Percentiles rank a stretch among this genome's conserved stretches.
phyloP scores from a whole-genome alignment of 2,113 vertebrate species.

The Pipra filicauda region DNA sequence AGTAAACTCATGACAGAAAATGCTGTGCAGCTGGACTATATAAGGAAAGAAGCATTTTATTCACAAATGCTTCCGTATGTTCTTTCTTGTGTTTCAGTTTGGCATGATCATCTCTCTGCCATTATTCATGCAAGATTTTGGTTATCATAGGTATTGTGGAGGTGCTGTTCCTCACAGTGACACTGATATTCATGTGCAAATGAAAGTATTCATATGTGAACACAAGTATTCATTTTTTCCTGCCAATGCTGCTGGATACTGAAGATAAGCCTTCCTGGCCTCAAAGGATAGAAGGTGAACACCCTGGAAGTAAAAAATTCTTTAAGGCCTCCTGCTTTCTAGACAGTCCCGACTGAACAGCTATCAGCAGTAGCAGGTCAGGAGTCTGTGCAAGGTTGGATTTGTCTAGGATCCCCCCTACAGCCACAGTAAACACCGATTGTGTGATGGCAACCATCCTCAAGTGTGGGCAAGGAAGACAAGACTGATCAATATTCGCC shows the following conservation, averaged over 20 bases:
- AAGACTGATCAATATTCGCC: background rate
- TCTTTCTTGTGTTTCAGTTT: background rate
- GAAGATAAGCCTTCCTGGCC: background rate
- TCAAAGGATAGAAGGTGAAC: background rate
- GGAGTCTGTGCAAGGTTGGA: background rate
- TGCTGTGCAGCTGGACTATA: background rate
- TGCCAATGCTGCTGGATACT: background rate
- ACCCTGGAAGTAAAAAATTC: background rate
- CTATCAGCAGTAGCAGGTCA: background rate
- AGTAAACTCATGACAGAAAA: background rate
- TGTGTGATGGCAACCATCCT: background rate
- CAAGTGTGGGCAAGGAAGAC: background rate
- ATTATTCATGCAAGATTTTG: background rate
- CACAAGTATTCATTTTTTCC: background rate
- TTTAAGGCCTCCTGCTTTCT: background rate
- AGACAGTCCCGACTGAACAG: background rate
- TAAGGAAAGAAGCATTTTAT: background rate
- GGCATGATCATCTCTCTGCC: background rate
- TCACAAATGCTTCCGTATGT: background rate
- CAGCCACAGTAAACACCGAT: accelerated
- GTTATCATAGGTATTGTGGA: background rate
- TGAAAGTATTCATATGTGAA: background rate
- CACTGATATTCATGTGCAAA: background rate
- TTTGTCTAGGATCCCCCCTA: background rate
- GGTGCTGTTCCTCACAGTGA: background rate